These are phyloP conservation scores for Isoperla grammatica DNA, from an alignment of 2,888 invertebrate species.

Conservation along the genomic window DNA sequence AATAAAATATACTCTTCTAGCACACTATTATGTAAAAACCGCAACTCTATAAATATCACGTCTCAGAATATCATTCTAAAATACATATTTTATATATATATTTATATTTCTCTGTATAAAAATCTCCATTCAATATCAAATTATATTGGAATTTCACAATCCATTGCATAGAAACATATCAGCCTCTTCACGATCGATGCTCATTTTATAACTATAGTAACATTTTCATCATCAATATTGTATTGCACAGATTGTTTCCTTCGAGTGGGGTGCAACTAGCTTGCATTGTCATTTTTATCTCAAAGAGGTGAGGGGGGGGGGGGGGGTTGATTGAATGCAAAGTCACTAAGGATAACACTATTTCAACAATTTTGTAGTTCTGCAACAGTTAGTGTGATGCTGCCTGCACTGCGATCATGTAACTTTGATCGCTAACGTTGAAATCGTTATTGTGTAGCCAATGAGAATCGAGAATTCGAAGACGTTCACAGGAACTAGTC, in stretches of 20 bases:
- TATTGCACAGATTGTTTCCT: slow-evolving; percentile 25
- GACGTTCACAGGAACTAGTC: no score
- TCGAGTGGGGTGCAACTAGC: background rate
- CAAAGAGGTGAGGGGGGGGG: background rate
- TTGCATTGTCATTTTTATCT: background rate
- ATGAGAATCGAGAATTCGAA: no score
- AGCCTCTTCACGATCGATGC: slow-evolving; percentile 27
- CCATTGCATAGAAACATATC: slow-evolving; percentile 15
- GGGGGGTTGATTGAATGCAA: background rate
- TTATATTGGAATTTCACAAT: slow-evolving; percentile 20
- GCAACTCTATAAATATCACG: slow-evolving; percentile 27
- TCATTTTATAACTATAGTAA: slow-evolving; percentile 16
- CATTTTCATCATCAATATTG: slow-evolving; percentile 13
- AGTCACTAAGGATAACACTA: background rate
- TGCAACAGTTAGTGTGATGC: background rate
- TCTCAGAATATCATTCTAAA: slow-evolving; percentile 30
- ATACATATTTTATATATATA: slow-evolving; percentile 24
- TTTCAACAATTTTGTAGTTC: background rate
- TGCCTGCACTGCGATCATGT: no score
- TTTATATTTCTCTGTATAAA: slow-evolving; percentile 26
- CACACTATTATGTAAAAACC: slow-evolving; percentile 22
- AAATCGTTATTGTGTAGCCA: no score
- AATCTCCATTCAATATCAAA: slow-evolving; percentile 30
- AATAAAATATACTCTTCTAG: slow-evolving; percentile 25
- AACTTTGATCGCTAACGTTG: no score